phyloP scores from a whole-genome alignment of 2,888 invertebrate genomes.

The Leptinotarsa peninsularis region DNA sequence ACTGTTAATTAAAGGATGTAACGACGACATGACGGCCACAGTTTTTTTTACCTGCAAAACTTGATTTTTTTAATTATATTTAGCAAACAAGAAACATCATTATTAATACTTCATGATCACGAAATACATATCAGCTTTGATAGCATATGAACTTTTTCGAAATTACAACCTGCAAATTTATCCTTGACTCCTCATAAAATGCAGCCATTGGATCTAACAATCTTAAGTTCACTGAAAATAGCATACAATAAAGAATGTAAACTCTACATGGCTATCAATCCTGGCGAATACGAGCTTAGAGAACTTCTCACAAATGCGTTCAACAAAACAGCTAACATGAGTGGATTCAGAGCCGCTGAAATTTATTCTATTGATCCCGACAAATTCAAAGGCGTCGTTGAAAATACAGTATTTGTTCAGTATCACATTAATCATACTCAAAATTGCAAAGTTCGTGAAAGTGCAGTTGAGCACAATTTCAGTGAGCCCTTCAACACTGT shows the following conservation, averaged over 20 bases:
- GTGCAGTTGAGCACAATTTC: too few species aligned
- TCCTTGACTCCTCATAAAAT: slow-evolving; percentile 12
- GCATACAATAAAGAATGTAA: slow-evolving; percentile 5
- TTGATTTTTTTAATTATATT: too few species aligned
- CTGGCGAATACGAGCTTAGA: slow-evolving; percentile 16
- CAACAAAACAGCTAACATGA: neutral
- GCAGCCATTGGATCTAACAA: slow-evolving; percentile 19
- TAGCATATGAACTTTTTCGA: slow-evolving; percentile 19
- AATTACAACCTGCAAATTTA: neutral
- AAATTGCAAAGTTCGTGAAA: too few species aligned
- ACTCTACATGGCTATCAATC: slow-evolving; percentile 15
- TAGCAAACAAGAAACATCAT: too few species aligned
- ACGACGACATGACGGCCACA: neutral
- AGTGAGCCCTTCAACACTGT: too few species aligned
- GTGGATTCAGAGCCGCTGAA: too few species aligned
- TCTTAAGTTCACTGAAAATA: neutral
- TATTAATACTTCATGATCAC: neutral
- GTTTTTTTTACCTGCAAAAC: neutral
- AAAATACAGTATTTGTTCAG: too few species aligned
- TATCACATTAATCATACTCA: too few species aligned
- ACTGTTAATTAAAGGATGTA: neutral
- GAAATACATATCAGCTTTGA: slow-evolving; percentile 18
- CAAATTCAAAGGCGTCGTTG: too few species aligned
- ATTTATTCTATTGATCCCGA: too few species aligned
- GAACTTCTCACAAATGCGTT: slow-evolving; percentile 10